Evolutionary conservation across 2,797 vertebrate species (phyloP), one percentile per base, ranked within the genome.

Genomic region (Gobionotothen gibberifrons): DNA sequence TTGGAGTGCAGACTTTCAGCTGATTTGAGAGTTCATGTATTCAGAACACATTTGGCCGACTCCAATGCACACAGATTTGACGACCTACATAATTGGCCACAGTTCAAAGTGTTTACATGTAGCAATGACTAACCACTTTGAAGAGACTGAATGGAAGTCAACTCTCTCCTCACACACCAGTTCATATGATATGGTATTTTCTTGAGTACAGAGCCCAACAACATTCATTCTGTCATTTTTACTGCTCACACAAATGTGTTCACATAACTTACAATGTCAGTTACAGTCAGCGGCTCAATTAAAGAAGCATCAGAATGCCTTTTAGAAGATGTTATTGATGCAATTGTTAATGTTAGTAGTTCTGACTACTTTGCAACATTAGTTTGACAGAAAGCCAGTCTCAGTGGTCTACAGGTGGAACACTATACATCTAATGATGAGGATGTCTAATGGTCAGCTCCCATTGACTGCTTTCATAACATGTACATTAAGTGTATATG

Each of bases 151-250:
- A 13, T 53, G 9, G 51, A n/a, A 40, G 44, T 47, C 17, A 42
- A 55, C 22, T 15, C 4, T 54, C 19, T 43, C 42, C 49, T 7
- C 9, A 22, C 9, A 9, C 26, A 51, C 13, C 42, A 54, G 9
- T 49, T 72, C 42, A 16, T 15, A 14, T 48, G 3, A 52, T 42
- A 46, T 21, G 17, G 7, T n/a, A 13, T 26, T 15, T 49, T 42
- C 46, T 11, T n/a, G 15, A 52, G n/a, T 55, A 39, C 5, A 39
- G 54, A 48, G 7, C 22, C 14, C 62, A 69, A 52, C 53, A 72
- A 76, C 17, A 26, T 39, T 55, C 26, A 26, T 26, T 4, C 26
- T 40, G 15, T 13, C 9, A 16, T 29, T 54, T 54, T 9, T 10
- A 16, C 15, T 6, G 5, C 48, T 52, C 14, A 17, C 1, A 64